These are phyloP conservation scores for Drosophila testacea DNA, from an alignment of 2,888 invertebrate genomes.

Conservation along the genomic window DNA sequence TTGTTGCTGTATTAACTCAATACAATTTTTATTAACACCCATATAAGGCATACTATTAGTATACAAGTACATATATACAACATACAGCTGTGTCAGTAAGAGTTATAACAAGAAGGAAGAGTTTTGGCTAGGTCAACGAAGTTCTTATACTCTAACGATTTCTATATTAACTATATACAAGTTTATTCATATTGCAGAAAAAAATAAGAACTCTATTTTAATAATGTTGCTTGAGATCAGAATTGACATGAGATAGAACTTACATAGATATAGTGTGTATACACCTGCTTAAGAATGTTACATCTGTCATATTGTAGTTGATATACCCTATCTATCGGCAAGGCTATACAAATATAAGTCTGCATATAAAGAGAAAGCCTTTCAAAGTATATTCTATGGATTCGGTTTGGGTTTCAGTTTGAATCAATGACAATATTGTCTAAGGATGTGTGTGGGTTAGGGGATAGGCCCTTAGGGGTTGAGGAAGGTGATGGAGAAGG, in stretches of 20 bases:
- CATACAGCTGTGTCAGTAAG: neutral
- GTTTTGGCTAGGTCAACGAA: neutral
- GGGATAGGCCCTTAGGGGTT: conserved; percentile 8
- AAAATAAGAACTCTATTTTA: no score
- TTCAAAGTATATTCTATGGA: conserved; percentile 36
- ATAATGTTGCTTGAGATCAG: no score
- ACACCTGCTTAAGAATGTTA: no score
- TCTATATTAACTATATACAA: no score
- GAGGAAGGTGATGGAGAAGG: neutral
- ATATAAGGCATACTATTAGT: conserved; percentile 8
- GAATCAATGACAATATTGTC: conserved; percentile 61
- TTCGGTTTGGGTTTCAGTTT: conserved; percentile 42
- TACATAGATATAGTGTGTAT: no score
- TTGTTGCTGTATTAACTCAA: conserved; percentile 51
- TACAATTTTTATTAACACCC: conserved; percentile 45
- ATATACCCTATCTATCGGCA: neutral
- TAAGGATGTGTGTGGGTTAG: conserved; percentile 25
- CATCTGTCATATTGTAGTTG: neutral
- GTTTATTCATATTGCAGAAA: no score
- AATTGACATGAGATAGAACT: no score
- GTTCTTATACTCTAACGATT: neutral
- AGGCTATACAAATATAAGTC: conserved; percentile 16
- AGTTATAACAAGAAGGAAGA: neutral
- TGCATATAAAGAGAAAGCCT: conserved; percentile 14
- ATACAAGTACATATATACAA: neutral